phyloP scores from a whole-genome alignment of 2,113 vertebrate genomes.

The Chamaetylas fuelleborni region DNA sequence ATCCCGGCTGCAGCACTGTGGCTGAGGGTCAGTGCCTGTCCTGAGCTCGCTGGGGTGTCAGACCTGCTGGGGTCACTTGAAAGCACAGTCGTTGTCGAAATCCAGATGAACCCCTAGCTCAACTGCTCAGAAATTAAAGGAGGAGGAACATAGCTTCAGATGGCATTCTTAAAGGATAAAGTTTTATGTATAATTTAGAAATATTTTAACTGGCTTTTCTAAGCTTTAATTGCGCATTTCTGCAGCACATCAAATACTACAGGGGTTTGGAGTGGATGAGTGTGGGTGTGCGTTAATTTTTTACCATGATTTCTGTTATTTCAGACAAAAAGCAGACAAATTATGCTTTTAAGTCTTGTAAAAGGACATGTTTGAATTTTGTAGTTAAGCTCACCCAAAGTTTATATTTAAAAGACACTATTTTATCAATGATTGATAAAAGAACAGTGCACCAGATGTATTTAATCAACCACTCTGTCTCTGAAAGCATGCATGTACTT shows the following conservation, averaged over 20 bases:
- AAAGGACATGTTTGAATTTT: not conserved
- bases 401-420: conserved; percentile 3
- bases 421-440: conserved; percentile 55
- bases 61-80: not conserved
- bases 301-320: not conserved
- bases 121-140: not conserved
- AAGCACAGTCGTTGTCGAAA: not conserved
- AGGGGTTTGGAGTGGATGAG: not conserved
- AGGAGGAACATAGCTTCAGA: not conserved
- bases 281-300: not conserved
- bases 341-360: not conserved
- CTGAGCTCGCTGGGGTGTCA: not conserved
- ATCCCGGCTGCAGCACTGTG: not conserved
- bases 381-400: not conserved
- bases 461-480: not conserved
- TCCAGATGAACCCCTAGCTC: not conserved
- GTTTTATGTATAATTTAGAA: not conserved
- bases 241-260: not conserved
- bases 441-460: not conserved
- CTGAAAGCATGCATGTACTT: not conserved
- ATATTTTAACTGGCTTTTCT: not conserved
- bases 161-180: not conserved
- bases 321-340: not conserved
- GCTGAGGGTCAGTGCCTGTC: not conserved
- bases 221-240: not conserved